Conservation (phyloP, 2,113 vertebrate species). For the Spea multiplicata region DNA sequence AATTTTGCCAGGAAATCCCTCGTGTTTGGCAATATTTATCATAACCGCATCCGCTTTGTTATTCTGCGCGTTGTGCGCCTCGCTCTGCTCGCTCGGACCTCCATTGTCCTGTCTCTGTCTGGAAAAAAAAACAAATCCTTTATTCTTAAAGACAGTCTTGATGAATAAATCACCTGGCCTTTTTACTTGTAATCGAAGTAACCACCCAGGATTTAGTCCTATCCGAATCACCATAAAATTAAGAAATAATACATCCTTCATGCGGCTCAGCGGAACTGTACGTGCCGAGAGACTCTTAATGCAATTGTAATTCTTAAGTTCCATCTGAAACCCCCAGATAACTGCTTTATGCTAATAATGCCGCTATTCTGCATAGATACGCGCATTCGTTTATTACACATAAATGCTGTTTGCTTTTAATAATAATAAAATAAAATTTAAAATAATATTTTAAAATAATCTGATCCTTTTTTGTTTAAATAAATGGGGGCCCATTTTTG, state of each 20-base stretch:
- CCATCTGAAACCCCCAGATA: neutral
- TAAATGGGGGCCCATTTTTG: too few relatives aligned
- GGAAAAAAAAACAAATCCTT: neutral
- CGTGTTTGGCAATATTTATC: neutral
- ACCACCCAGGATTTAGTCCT: neutral
- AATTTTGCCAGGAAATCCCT: constrained; percentile 14
- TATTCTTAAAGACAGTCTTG: neutral
- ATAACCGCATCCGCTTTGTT: constrained; percentile 11
- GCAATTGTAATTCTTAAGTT: neutral
- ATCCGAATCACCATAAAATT: neutral
- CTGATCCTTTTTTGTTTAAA: too few relatives aligned
- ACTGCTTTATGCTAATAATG: neutral
- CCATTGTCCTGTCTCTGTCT: neutral
- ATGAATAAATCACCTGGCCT: neutral
- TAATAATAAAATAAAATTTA: too few relatives aligned
- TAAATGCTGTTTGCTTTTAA: too few relatives aligned
- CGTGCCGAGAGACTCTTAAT: neutral
- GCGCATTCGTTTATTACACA: neutral
- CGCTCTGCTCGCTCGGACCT: constrained; percentile 16
- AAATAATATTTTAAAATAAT: too few relatives aligned
- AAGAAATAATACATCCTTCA: neutral
- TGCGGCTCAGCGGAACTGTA: neutral
- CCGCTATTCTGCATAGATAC: neutral
- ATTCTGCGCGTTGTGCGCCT: neutral
- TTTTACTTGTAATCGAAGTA: neutral